These are phyloP conservation scores for Cheilosia vulpina DNA, from an alignment of 2,888 invertebrate species.

Conservation along the genomic window DNA sequence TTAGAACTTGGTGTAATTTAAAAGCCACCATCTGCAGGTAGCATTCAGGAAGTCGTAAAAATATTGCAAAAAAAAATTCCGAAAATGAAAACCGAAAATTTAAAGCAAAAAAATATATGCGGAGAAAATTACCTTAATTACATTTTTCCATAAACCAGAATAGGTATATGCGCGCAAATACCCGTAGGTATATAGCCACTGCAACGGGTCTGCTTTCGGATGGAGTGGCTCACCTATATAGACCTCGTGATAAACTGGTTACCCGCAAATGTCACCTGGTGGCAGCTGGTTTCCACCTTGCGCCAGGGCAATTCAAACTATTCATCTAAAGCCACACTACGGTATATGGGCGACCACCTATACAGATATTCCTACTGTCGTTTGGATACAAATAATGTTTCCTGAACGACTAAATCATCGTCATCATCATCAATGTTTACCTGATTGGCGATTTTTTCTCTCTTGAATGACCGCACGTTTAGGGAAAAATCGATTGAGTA, in stretches of 20 bases:
- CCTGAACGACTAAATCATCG: constrained; percentile 16
- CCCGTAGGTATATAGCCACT: neutral
- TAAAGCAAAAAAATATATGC: neutral
- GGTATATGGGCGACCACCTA: constrained; percentile 25
- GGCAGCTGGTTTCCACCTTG: neutral
- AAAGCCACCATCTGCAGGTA: constrained; percentile 19
- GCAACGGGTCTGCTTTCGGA: constrained; percentile 12
- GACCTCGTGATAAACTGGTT: constrained; percentile 53
- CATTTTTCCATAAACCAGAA: constrained; percentile 10
- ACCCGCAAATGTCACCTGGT: constrained; percentile 53
- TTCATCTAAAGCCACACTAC: constrained; percentile 29
- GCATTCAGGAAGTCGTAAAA: constrained; percentile 34
- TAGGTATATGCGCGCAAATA: constrained; percentile 11
- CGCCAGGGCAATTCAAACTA: constrained; percentile 33
- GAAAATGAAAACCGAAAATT: constrained; percentile 10
- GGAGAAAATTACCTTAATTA: constrained; percentile 43
- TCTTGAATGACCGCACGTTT: constrained; percentile 33
- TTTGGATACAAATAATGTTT: constrained; percentile 34
- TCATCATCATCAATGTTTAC: constrained; percentile 2
- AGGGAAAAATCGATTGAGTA: constrained; percentile 68
- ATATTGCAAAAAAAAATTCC: constrained; percentile 9
- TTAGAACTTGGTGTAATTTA: constrained; percentile 30
- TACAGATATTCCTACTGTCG: neutral
- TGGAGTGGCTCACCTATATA: constrained; percentile 64
- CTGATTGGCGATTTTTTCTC: constrained; percentile 53